Conservation (phyloP, 2,888 invertebrate genomes). For the Octonoba sinensis region DNA sequence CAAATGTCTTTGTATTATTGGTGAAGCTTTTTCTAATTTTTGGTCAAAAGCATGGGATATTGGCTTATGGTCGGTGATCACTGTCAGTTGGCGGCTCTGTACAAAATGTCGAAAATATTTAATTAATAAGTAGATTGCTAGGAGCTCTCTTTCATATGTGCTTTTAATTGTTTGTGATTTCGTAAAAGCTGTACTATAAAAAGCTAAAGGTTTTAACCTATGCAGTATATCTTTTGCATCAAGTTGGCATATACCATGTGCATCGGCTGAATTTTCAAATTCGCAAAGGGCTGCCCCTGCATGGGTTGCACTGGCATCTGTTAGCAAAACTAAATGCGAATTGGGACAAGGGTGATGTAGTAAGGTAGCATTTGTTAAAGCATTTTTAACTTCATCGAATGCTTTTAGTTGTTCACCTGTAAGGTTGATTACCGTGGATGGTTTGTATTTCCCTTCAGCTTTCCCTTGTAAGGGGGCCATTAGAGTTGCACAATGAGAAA, state of each 20-base stretch:
- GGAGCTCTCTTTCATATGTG: not conserved
- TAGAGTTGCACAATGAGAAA: too few species aligned
- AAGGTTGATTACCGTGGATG: too few species aligned
- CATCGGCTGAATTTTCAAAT: not conserved
- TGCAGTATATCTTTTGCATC: not conserved
- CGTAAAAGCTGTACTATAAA: not conserved
- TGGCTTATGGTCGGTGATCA: not conserved
- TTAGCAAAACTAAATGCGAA: not conserved
- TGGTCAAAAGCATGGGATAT: not conserved
- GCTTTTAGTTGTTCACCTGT: too few species aligned
- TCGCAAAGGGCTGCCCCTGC: not conserved
- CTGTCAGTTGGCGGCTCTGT: not conserved
- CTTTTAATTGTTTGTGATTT: not conserved
- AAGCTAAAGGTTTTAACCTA: not conserved
- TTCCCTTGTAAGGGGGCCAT: too few species aligned
- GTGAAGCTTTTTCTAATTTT: not conserved
- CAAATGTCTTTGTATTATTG: not conserved
- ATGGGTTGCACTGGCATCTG: not conserved
- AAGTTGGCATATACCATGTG: too few species aligned
- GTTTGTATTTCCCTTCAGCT: too few species aligned
- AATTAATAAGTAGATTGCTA: not conserved
- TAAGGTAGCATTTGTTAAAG: not conserved
- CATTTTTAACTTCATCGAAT: too few species aligned
- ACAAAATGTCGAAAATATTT: not conserved
- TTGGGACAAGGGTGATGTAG: not conserved